Evolutionary conservation across 2,888 invertebrate genomes (phyloP).

Genomic region (Campopleginae sp.): DNA sequence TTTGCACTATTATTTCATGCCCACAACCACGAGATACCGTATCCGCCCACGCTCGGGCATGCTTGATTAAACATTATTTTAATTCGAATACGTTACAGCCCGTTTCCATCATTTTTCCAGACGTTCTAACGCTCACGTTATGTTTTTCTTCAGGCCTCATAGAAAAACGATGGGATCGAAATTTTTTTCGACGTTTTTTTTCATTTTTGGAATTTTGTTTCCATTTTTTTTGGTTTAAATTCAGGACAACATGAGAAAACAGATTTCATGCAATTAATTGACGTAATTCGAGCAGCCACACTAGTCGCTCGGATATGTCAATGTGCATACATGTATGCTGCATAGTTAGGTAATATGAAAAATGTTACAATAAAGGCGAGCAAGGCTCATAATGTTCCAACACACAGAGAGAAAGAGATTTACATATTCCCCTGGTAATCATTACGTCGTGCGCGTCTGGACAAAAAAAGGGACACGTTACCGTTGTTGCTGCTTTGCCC

Average conservation of each 20-base stretch:
- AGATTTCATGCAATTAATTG: background rate
- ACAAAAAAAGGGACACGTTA: constrained; percentile 55
- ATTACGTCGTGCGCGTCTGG: constrained; percentile 57
- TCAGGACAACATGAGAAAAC: background rate
- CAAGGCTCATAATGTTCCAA: constrained; percentile 56
- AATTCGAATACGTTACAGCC: constrained; percentile 23
- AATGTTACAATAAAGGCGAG: constrained; percentile 54
- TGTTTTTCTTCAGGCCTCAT: background rate
- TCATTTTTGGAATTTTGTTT: background rate
- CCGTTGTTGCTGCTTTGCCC: constrained; percentile 39
- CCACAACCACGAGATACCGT: background rate
- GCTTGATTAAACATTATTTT: constrained; percentile 49
- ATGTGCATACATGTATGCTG: background rate
- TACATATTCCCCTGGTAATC: constrained; percentile 67
- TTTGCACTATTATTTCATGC: constrained; percentile 8
- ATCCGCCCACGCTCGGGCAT: background rate
- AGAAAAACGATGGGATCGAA: background rate
- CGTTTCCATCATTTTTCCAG: background rate
- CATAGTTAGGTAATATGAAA: constrained; percentile 38
- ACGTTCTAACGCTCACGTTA: background rate
- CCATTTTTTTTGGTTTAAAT: background rate
- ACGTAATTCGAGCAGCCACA: background rate
- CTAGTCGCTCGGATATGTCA: background rate
- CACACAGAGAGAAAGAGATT: constrained; percentile 50
- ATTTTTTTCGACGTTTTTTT: background rate